Conservation (phyloP, 2,113 vertebrate genomes). For the Butorides virescens region DNA sequence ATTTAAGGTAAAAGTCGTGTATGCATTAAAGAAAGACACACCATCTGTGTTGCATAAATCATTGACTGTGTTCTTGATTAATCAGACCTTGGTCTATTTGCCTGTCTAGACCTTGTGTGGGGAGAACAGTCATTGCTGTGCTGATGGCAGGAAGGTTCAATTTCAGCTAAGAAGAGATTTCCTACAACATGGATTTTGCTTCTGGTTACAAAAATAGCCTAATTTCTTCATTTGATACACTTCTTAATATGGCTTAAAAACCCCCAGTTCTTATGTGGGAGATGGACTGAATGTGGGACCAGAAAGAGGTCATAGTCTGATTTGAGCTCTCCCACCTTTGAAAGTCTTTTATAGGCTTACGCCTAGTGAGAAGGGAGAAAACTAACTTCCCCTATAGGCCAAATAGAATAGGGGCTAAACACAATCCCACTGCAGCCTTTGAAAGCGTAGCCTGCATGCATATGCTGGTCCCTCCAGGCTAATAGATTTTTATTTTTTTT, state of each 20-base stretch:
- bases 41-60: neutral
- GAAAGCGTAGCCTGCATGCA: neutral
- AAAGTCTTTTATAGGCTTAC: neutral
- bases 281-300: neutral
- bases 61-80: neutral
- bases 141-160: neutral
- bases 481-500: neutral
- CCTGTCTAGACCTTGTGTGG: neutral
- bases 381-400: neutral
- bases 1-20: neutral
- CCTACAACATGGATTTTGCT: neutral
- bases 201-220: neutral
- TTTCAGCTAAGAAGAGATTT: neutral
- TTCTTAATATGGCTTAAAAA: neutral
- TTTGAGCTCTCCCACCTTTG: neutral
- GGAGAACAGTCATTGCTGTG: neutral
- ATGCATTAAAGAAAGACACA: neutral
- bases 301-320: neutral
- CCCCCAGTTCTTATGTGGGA: rapidly evolving
- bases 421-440: neutral
- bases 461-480: neutral
- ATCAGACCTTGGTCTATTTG: neutral
- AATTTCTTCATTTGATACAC: neutral
- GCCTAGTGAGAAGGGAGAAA: neutral
- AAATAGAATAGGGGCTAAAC: neutral